These are phyloP conservation scores for Malacoraja senta DNA, from an alignment of 2,797 vertebrate genomes.

Conservation along the genomic window DNA sequence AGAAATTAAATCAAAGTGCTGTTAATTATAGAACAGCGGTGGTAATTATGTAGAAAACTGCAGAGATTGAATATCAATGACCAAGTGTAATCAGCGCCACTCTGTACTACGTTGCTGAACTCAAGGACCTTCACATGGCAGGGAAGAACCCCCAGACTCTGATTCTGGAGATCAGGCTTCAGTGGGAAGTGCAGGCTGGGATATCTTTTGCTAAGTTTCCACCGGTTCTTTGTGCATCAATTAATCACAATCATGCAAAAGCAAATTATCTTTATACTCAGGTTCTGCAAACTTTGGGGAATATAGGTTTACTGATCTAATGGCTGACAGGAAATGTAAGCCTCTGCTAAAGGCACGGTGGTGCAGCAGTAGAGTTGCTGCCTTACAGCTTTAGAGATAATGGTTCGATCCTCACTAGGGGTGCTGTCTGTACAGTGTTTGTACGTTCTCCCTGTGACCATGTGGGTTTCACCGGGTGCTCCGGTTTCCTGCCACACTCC, in stretches of 20 bases:
- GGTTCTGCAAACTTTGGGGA: background rate
- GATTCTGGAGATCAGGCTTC: background rate
- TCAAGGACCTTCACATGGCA: constrained; percentile 19
- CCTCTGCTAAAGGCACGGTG: too few species aligned
- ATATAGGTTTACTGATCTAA: background rate
- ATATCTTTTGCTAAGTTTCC: background rate
- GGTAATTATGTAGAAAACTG: constrained; percentile 20
- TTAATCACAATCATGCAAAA: background rate
- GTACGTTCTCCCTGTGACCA: too few species aligned
- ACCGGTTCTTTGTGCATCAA: background rate
- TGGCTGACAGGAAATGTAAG: background rate
- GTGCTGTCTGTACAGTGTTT: too few species aligned
- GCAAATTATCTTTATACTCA: background rate
- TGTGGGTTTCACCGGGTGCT: too few species aligned
- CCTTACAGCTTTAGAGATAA: too few species aligned
- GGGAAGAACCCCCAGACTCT: background rate
- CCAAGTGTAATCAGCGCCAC: background rate
- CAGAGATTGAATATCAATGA: constrained; percentile 18
- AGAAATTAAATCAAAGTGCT: constrained; percentile 25
- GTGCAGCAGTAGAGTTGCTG: too few species aligned
- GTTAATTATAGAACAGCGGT: constrained; percentile 34
- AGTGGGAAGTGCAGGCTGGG: background rate
- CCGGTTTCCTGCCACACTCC: too few species aligned
- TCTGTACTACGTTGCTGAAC: background rate
- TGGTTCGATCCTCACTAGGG: too few species aligned